These are phyloP conservation scores for Burhinus oedicnemus DNA, from an alignment of 2,113 vertebrate genomes.

Conservation along the genomic window DNA sequence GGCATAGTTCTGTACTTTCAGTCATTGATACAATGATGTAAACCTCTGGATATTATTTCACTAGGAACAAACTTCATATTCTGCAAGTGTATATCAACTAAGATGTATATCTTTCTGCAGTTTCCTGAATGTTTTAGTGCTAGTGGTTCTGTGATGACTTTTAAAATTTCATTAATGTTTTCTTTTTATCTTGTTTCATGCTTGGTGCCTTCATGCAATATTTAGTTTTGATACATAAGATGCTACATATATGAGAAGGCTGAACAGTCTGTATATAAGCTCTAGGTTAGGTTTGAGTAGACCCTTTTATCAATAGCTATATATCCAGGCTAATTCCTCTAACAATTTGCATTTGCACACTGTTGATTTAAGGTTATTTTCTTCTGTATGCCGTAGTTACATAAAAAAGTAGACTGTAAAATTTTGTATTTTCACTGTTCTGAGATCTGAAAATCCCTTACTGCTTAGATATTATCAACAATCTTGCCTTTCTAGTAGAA, in stretches of 20 bases:
- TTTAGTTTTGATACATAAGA: background rate
- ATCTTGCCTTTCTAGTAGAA: background rate
- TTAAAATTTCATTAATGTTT: background rate
- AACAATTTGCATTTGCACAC: background rate
- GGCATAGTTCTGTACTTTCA: background rate
- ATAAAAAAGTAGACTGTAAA: background rate
- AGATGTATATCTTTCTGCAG: background rate
- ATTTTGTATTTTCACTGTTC: background rate
- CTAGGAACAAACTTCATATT: background rate
- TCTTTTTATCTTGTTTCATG: background rate
- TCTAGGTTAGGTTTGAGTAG: background rate
- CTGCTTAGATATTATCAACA: background rate
- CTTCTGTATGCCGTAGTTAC: background rate
- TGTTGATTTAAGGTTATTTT: background rate
- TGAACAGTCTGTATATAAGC: background rate
- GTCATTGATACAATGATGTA: background rate
- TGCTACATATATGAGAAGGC: background rate
- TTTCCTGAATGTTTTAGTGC: background rate
- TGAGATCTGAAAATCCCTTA: background rate
- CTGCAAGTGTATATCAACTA: background rate
- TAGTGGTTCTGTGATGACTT: background rate
- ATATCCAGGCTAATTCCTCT: background rate
- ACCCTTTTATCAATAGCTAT: background rate
- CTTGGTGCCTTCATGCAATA: background rate
- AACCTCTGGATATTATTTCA: background rate